Evolutionary conservation across 1,140 invertebrate species (phyloP).

Genomic region (Drosophila serrata): DNA sequence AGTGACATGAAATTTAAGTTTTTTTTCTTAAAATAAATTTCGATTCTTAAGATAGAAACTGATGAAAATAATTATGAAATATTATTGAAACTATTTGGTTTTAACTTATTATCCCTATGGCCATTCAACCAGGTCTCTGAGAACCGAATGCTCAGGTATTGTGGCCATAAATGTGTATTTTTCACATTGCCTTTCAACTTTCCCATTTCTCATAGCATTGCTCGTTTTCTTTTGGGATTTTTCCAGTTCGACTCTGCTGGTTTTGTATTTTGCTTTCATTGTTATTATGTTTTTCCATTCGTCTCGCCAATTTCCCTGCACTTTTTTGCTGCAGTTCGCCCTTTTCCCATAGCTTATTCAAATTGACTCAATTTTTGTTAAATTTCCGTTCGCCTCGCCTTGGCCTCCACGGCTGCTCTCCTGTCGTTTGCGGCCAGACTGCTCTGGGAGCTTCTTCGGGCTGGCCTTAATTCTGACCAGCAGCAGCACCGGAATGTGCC

Average conservation of each 20-base stretch:
- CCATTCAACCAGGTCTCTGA: background rate
- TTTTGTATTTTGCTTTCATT: conserved; percentile 41
- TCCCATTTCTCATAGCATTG: conserved; percentile 20
- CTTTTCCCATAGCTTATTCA: conserved; percentile 66
- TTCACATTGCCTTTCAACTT: conserved; percentile 44
- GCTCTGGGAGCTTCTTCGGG: conserved; percentile 21
- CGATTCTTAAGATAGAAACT: background rate
- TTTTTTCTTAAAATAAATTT: background rate
- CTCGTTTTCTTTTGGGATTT: conserved; percentile 19
- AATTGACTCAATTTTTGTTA: conserved; percentile 83
- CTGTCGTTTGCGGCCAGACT: conserved; percentile 37
- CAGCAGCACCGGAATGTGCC: conserved; percentile 63
- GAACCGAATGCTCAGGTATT: conserved; percentile 17
- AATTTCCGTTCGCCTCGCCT: conserved; percentile 69
- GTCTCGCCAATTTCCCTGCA: conserved; percentile 6
- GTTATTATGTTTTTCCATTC: conserved; percentile 43
- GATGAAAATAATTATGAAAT: background rate
- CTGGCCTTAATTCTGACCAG: conserved; percentile 62
- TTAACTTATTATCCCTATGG: background rate
- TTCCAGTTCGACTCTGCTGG: conserved; percentile 7
- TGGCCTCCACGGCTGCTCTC: conserved; percentile 22
- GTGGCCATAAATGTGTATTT: conserved; percentile 43
- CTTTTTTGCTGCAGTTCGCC: conserved; percentile 16
- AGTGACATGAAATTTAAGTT: background rate
- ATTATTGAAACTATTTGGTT: background rate